Percentiles rank a stretch among this genome's conserved stretches.
Conservation (phyloP, 2,888 invertebrate genomes). For the Acronicta leporina region DNA sequence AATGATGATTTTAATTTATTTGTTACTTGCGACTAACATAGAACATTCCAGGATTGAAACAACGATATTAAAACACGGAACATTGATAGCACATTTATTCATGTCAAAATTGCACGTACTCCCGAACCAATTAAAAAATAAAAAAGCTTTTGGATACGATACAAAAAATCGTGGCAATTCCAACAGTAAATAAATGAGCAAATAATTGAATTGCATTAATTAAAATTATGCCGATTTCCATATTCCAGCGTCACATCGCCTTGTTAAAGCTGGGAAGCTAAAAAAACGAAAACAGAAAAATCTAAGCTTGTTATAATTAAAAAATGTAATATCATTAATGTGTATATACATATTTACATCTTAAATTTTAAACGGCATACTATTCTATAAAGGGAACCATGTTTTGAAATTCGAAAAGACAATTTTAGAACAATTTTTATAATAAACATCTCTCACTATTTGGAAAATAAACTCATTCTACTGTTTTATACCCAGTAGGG, state of each 20-base stretch:
- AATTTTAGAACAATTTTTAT: constrained; percentile 60
- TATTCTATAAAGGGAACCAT: constrained; percentile 73
- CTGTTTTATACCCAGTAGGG: constrained; percentile 60
- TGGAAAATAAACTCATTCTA: constrained; percentile 50
- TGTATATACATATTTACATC: constrained; percentile 88
- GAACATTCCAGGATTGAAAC: constrained; percentile 51
- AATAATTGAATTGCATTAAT: constrained; percentile 35
- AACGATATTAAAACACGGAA: constrained; percentile 22
- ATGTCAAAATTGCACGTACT: constrained; percentile 62
- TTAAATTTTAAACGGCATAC: constrained; percentile 75
- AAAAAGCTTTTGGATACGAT: constrained; percentile 25
- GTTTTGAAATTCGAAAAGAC: constrained; percentile 64
- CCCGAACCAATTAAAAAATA: constrained; percentile 42
- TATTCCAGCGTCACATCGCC: constrained; percentile 36
- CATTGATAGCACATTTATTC: constrained; percentile 57
- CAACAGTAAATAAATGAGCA: constrained; percentile 63
- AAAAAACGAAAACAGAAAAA: constrained; percentile 69
- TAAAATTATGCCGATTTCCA: constrained; percentile 49
- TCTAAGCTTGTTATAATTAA: constrained; percentile 74
- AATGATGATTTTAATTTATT: constrained; percentile 24
- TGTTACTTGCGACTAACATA: constrained; percentile 31
- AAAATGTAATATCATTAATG: constrained; percentile 80
- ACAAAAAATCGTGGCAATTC: constrained; percentile 53
- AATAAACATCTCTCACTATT: constrained; percentile 54
- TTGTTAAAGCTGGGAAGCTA: constrained; percentile 52